Evolutionary conservation across 2,797 vertebrate species (phyloP).

Genomic region (Agapornis canus): DNA sequence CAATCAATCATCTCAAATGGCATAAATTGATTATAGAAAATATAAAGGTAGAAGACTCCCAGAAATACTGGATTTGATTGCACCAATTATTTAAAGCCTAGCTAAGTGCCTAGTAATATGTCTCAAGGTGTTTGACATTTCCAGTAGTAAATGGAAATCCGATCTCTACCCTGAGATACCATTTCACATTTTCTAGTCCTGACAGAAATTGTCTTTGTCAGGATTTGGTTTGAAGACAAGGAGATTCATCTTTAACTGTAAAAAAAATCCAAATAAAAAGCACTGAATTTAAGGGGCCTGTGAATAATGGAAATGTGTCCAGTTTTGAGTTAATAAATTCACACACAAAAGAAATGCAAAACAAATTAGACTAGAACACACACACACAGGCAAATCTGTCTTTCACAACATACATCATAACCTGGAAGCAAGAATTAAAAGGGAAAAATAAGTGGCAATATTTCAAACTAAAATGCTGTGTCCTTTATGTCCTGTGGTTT

Average conservation of each 20-base stretch:
- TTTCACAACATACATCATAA: background rate
- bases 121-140: background rate
- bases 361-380: background rate
- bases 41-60: background rate
- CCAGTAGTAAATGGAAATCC: background rate
- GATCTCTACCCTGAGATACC: background rate
- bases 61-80: background rate
- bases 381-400: background rate
- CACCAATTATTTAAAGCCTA: background rate
- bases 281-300: background rate
- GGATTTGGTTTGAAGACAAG: background rate
- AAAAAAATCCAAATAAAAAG: background rate
- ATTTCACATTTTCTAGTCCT: background rate
- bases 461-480: background rate
- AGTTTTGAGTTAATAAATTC: background rate
- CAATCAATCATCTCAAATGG: background rate
- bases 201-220: background rate
- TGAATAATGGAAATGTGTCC: background rate
- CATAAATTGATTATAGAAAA: background rate
- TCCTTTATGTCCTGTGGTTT: background rate
- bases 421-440: background rate
- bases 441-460: background rate
- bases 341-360: background rate
- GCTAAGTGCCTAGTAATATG: background rate
- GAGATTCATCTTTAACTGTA: background rate